These are phyloP conservation scores for Pipistrellus kuhlii DNA, from an alignment of 2,797 vertebrate species.

Conservation along the genomic window DNA sequence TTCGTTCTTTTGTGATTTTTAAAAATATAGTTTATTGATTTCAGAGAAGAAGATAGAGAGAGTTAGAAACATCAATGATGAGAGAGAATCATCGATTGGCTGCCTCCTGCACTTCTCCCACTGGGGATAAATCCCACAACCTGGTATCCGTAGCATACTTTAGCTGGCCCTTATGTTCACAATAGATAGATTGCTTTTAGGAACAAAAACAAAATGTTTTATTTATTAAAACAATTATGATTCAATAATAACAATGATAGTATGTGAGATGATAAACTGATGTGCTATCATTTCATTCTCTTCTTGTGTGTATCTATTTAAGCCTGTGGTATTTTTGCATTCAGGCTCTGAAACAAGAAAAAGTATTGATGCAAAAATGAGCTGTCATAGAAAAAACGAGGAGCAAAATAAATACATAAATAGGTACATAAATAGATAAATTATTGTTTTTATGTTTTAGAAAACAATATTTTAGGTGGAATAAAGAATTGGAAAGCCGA, in stretches of 20 bases:
- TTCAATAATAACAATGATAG: background rate
- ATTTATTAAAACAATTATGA: slow-evolving; percentile 11
- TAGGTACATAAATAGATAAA: background rate
- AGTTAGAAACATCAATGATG: too few relatives aligned
- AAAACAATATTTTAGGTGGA: background rate
- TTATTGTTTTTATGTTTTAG: background rate
- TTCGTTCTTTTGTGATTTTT: background rate
- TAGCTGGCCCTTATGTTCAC: background rate
- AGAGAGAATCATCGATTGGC: too few relatives aligned
- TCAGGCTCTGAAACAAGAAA: background rate
- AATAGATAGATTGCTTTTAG: background rate
- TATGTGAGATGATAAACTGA: background rate
- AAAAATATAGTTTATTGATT: background rate
- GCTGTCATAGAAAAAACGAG: background rate
- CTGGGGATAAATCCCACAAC: too few relatives aligned
- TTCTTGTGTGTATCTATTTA: background rate
- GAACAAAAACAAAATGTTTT: background rate
- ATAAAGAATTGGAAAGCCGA: background rate
- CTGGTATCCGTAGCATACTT: background rate
- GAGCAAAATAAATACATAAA: background rate
- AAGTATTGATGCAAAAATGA: background rate
- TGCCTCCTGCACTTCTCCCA: too few relatives aligned
- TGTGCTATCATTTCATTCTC: background rate
- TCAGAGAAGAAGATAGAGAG: too few relatives aligned
- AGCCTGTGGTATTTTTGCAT: background rate